A percentile compares a stretch with the other conserved stretches of the same genome.
Evolutionary conservation across 2,113 vertebrate species (phyloP).

Genomic region (Sardina pilchardus): DNA sequence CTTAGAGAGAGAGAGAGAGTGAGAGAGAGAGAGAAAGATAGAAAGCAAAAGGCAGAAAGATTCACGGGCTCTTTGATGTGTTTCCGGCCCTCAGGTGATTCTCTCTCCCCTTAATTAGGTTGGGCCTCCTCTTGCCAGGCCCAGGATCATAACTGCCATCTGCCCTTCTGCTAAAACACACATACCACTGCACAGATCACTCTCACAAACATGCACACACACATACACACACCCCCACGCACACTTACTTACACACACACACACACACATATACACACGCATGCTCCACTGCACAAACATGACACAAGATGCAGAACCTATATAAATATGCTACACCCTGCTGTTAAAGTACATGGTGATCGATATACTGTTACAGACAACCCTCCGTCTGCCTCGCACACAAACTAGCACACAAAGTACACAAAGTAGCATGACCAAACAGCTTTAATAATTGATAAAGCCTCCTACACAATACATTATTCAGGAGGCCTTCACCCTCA

Average conservation of each 20-base stretch:
- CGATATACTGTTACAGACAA: neutral
- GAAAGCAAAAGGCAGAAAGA: neutral
- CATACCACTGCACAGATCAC: slow-evolving; percentile 23
- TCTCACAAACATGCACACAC: slow-evolving; percentile 31
- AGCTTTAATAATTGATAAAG: slow-evolving; percentile 50
- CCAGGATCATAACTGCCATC: slow-evolving; percentile 65
- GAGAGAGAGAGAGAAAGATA: neutral
- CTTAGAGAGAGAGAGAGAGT: neutral
- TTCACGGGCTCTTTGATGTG: slow-evolving; percentile 64
- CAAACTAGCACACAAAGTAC: neutral
- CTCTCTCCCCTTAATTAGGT: slow-evolving; percentile 70
- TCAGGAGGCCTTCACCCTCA: neutral
- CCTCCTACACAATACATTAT: slow-evolving; percentile 11
- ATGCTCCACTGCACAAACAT: neutral
- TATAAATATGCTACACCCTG: neutral
- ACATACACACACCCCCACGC: neutral
- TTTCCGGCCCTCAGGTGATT: slow-evolving; percentile 70
- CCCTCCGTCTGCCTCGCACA: neutral
- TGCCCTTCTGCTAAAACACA: slow-evolving; percentile 55
- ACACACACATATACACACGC: slow-evolving; percentile 1
- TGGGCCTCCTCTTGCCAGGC: slow-evolving; percentile 43
- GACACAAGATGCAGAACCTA: neutral
- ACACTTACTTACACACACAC: neutral
- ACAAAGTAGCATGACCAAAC: neutral
- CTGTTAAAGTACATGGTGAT: neutral